phyloP scores from a whole-genome alignment of 2,113 vertebrate genomes.

The Acinonyx jubatus region DNA sequence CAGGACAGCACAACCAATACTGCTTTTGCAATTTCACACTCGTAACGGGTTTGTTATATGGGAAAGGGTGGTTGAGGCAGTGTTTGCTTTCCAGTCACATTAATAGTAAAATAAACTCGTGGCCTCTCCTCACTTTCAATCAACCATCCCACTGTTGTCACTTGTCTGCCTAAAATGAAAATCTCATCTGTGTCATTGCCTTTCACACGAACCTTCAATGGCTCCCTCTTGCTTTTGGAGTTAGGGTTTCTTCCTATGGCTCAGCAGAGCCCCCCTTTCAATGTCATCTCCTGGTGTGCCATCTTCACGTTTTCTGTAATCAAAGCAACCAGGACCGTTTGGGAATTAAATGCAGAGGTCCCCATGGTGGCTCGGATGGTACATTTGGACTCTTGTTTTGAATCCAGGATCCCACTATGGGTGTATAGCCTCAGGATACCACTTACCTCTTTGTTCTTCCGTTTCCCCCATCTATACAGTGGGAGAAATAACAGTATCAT shows the following conservation, averaged over 20 bases:
- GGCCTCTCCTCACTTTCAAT: neutral
- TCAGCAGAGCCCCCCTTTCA: neutral
- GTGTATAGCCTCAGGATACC: neutral
- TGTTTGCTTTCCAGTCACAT: neutral
- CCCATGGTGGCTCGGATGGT: neutral
- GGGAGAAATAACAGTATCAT: neutral
- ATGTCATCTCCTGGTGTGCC: neutral
- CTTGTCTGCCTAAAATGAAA: constrained; percentile 33
- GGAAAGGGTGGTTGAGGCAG: neutral
- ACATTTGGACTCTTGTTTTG: neutral
- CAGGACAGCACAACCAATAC: constrained; percentile 11
- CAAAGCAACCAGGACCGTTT: neutral
- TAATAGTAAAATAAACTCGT: neutral
- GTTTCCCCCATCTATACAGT: neutral
- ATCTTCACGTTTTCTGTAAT: neutral
- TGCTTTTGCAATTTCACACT: constrained; percentile 52
- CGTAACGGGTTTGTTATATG: neutral
- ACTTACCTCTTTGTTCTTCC: neutral
- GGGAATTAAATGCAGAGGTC: neutral
- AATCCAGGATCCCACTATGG: neutral
- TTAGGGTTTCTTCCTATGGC: constrained; percentile 21
- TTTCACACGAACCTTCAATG: neutral
- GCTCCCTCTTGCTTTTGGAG: constrained; percentile 12
- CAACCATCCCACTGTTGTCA: neutral
- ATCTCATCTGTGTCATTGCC: neutral